These are phyloP conservation scores for Metellina segmentata DNA, from an alignment of 2,888 invertebrate species.

Conservation along the genomic window DNA sequence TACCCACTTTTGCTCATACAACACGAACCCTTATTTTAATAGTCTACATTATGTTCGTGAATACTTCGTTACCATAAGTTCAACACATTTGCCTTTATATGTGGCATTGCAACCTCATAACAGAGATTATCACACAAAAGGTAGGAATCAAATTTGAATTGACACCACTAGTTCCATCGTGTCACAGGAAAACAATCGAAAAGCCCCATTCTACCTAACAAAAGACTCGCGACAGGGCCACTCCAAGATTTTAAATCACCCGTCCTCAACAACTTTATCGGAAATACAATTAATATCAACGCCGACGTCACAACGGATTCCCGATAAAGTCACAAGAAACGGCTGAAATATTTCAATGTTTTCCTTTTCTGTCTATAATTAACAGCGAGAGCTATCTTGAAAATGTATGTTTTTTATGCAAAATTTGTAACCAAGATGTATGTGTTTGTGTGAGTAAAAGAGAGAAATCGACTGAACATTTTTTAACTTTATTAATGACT, in stretches of 20 bases:
- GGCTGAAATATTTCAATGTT: constrained; percentile 29
- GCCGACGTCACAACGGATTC: constrained; percentile 48
- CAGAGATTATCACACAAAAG: no score
- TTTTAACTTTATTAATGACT: no score
- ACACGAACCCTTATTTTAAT: no score
- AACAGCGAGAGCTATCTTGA: constrained; percentile 1
- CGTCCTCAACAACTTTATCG: constrained; percentile 46
- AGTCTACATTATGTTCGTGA: no score
- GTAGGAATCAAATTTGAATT: no score
- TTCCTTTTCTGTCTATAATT: constrained; percentile 16
- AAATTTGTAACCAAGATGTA: constrained; percentile 50
- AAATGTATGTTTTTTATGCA: constrained; percentile 64
- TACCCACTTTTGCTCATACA: no score
- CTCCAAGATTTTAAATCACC: constrained; percentile 60
- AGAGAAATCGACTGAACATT: no score
- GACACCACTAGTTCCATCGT: neutral
- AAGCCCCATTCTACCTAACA: neutral
- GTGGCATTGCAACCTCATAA: no score
- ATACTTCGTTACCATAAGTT: no score
- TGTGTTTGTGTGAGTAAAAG: no score
- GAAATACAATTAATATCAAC: constrained; percentile 71
- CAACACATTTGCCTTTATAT: no score
- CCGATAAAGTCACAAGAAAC: constrained; percentile 57
- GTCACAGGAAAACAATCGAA: neutral
- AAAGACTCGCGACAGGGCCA: constrained; percentile 18